Evolutionary conservation across 1,140 invertebrate species (phyloP), one percentile per base, ranked within the genome.

Genomic region (Orchesella cincta): DNA sequence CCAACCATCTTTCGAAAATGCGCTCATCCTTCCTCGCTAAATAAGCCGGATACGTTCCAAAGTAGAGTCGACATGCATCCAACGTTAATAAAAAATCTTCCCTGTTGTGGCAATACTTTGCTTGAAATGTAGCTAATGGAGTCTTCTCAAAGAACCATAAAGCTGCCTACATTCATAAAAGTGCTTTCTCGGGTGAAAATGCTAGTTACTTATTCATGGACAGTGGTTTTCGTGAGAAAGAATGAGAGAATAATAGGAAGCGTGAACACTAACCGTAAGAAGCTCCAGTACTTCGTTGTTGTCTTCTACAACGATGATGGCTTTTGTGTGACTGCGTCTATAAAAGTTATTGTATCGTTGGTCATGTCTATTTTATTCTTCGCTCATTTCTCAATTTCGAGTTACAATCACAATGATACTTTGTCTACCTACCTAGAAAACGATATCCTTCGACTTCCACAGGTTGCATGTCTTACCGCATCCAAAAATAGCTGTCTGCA

Each of bases 101-200:
- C 54, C 12, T 57, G 36, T 67, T 75, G 35, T 35, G 33, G 29
- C 28, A 36, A 29, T 75, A 67, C 33, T 64, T 75, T 35, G 35
- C 31, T 34, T 75, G 57, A 31, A 54, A 75, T 26, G 74, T 75
- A 36, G 74, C 74, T 0, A 75, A 28, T 23, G 34, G 26, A 26
- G 28, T 39, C 12, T 75, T 75, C 5, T 75, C 74, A 33, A 31
- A 75, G 39, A 75, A 75, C 74, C 74, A 75, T 14, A 75, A 39
- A 39, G 74, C 74, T 16, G 26, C 28, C 39, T 39, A 26, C 14
- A n/a, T n/a, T n/a, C n/a, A n/a, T n/a, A n/a, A n/a, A n/a, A n/a
- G n/a, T n/a, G n/a, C n/a, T n/a, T n/a, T n/a, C n/a, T n/a, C n/a
- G n/a, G n/a, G n/a, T n/a, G n/a, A 57, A 23, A 57, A 57, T 46